A percentile compares a stretch with the other conserved stretches of the same genome.
phyloP scores from a whole-genome alignment of 2,113 vertebrate species.

The Emberiza fucata region DNA sequence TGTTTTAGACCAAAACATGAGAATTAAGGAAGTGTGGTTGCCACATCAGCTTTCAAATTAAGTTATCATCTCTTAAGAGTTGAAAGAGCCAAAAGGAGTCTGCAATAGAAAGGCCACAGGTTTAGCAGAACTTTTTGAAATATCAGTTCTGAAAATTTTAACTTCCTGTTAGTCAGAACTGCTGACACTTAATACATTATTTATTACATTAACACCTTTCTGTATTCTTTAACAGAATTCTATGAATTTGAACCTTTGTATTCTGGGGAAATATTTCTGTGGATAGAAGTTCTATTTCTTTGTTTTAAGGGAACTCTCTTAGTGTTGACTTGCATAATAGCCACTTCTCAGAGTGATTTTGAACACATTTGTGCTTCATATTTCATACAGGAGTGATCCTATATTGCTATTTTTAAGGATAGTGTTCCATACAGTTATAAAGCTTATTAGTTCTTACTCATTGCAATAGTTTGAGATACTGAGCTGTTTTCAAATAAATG shows the following conservation, averaged over 20 bases:
- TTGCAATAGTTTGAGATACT: background rate
- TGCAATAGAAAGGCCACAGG: background rate
- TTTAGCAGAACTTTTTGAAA: background rate
- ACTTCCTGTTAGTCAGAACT: background rate
- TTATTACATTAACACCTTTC: background rate
- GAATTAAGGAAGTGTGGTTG: background rate
- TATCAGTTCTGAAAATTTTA: background rate
- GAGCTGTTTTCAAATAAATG: background rate
- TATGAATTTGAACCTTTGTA: background rate
- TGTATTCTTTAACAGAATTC: background rate
- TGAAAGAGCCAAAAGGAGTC: background rate
- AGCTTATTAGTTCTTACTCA: background rate
- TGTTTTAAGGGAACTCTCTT: background rate
- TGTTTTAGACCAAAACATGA: background rate
- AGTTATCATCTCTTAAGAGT: background rate
- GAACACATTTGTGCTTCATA: background rate
- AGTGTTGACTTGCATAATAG: accelerated
- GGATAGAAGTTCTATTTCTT: background rate
- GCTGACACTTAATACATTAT: background rate
- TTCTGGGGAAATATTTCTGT: background rate
- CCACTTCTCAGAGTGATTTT: background rate
- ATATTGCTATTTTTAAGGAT: background rate
- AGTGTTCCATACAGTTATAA: background rate
- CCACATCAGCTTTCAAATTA: background rate
- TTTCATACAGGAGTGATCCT: background rate